phyloP scores from a whole-genome alignment of 1,140 invertebrate genomes.

The Chrysopa pallens region DNA sequence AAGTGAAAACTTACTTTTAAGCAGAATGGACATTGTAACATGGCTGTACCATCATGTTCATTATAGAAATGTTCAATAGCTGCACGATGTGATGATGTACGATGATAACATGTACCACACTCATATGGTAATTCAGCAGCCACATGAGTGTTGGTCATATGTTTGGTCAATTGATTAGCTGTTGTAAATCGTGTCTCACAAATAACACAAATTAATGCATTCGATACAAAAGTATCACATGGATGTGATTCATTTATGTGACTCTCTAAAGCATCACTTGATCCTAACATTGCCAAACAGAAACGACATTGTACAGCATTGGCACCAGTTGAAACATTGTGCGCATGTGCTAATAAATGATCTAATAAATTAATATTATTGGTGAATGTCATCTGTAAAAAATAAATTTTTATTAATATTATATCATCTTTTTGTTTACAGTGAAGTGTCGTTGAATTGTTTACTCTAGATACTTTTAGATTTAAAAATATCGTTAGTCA shows the following conservation, averaged over 20 bases:
- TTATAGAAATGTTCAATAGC: conserved; percentile 53
- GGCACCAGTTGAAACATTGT: conserved; percentile 19
- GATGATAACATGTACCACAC: conserved; percentile 52
- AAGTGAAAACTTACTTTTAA: conserved; percentile 36
- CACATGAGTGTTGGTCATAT: conserved; percentile 56
- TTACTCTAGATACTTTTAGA: no score
- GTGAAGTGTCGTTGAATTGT: no score
- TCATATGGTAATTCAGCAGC: conserved; percentile 62
- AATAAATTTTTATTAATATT: no score
- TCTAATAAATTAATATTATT: conserved; percentile 45
- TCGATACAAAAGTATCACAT: conserved; percentile 23
- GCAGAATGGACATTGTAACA: conserved; percentile 54
- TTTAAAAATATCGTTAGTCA: no score
- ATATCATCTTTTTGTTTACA: no score
- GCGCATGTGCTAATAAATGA: conserved; percentile 49
- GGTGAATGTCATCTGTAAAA: conserved; percentile 29
- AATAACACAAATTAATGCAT: conserved; percentile 38
- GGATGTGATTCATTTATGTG: conserved; percentile 38
- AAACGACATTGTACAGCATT: conserved; percentile 29
- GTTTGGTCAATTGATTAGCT: conserved; percentile 42
- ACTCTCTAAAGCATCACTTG: conserved; percentile 25
- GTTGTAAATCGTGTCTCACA: conserved; percentile 45
- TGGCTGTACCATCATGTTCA: conserved; percentile 36
- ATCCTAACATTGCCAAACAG: conserved; percentile 30
- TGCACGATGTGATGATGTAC: conserved; percentile 54